phyloP scores from a whole-genome alignment of 2,888 invertebrate genomes.

The Anoplius nigerrimus region DNA sequence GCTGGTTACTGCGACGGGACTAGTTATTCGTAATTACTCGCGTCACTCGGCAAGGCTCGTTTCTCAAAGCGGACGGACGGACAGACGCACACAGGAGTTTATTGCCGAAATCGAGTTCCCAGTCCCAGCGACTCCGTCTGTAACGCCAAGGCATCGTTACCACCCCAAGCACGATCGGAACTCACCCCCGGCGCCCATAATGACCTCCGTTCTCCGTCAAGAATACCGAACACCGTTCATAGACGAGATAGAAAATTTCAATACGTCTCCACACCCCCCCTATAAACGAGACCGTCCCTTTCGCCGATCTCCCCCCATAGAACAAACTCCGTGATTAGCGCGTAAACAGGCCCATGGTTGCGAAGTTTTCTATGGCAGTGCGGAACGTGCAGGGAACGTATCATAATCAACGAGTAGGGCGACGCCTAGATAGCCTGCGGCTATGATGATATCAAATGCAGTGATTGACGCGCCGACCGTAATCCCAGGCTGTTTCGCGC shows the following conservation, averaged over 20 bases:
- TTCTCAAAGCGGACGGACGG: constrained; percentile 53
- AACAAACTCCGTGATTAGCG: constrained; percentile 26
- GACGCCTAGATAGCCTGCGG: constrained; percentile 38
- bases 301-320: too few relatives aligned
- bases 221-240: too few relatives aligned
- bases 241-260: too few relatives aligned
- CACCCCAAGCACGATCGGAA: not conserved
- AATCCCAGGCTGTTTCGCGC: constrained; percentile 43
- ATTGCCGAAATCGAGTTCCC: constrained; percentile 29
- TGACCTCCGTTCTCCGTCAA: constrained; percentile 17
- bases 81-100: constrained; percentile 42
- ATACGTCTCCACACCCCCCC: too few relatives aligned
- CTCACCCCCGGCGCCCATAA: constrained; percentile 6
- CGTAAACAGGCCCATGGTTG: too few relatives aligned
- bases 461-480: constrained; percentile 57
- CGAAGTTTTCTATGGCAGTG: too few relatives aligned
- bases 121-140: not conserved
- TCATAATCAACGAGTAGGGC: constrained; percentile 53
- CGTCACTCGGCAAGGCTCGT: constrained; percentile 43
- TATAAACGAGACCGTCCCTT: too few relatives aligned
- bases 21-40: constrained; percentile 64
- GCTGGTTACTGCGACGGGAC: constrained; percentile 46
- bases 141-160: constrained; percentile 11
- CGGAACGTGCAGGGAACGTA: constrained; percentile 39
- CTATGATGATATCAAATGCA: constrained; percentile 61